Conservation (phyloP, 1,140 invertebrate genomes). For the Gerris buenoi region DNA sequence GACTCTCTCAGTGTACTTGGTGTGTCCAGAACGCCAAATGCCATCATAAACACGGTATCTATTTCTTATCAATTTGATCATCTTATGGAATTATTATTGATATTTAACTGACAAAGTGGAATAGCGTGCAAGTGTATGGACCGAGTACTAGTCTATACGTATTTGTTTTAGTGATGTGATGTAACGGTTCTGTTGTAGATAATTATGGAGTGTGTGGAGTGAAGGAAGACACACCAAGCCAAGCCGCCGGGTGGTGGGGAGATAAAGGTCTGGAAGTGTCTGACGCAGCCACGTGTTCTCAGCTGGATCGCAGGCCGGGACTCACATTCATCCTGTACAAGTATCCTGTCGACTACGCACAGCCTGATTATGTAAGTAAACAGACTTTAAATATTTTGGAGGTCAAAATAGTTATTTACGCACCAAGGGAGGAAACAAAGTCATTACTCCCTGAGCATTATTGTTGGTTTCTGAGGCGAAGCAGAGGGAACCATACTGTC, state of each 20-base stretch:
- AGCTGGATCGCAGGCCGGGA: conserved; percentile 66
- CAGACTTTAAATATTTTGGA: too few relatives aligned
- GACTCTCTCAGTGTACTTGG: conserved; percentile 70
- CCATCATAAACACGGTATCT: conserved; percentile 63
- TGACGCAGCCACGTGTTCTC: conserved; percentile 57
- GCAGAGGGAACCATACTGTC: too few relatives aligned
- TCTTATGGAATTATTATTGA: too few relatives aligned
- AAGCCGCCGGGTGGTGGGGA: conserved; percentile 78
- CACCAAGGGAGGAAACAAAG: too few relatives aligned
- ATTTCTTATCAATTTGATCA: too few relatives aligned
- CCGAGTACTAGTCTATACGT: background rate
- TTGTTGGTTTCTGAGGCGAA: too few relatives aligned
- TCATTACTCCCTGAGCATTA: too few relatives aligned
- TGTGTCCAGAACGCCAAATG: conserved; percentile 84
- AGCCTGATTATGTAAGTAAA: conserved; percentile 63
- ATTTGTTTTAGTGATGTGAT: too few relatives aligned
- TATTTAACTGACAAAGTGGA: too few relatives aligned
- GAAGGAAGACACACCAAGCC: conserved; percentile 55
- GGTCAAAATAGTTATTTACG: too few relatives aligned
- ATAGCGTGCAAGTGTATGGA: too few relatives aligned
- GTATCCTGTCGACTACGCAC: conserved; percentile 65
- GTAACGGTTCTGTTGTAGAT: too few relatives aligned
- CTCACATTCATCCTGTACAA: conserved; percentile 76
- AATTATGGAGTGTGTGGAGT: conserved; percentile 64
- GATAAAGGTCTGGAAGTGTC: conserved; percentile 62